These are phyloP conservation scores for Peucedramus taeniatus DNA, from an alignment of 2,113 vertebrate species.

Conservation along the genomic window DNA sequence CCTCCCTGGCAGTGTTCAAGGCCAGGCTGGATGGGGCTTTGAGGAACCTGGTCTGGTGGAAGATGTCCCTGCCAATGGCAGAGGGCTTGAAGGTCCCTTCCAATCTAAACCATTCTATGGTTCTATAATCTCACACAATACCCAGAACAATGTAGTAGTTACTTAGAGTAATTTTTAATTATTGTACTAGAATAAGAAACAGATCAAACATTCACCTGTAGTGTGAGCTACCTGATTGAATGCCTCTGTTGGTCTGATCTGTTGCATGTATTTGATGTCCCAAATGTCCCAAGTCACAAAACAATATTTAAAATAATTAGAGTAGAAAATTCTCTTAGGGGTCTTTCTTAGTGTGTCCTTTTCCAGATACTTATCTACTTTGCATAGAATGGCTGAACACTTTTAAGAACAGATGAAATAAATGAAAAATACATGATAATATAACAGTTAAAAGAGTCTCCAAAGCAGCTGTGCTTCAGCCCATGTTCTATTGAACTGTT, in stretches of 20 bases:
- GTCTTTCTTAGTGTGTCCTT: background rate
- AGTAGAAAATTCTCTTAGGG: background rate
- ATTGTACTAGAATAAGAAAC: background rate
- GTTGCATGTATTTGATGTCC: background rate
- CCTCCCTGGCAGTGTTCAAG: background rate
- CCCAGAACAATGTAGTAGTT: background rate
- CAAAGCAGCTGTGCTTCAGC: background rate
- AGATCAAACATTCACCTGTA: background rate
- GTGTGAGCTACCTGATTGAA: background rate
- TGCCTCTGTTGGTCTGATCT: background rate
- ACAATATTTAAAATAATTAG: background rate
- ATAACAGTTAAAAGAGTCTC: background rate
- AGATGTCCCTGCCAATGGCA: background rate
- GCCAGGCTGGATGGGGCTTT: background rate
- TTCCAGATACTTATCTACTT: background rate
- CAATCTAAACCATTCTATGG: background rate
- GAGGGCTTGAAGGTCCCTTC: background rate
- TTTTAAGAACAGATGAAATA: background rate
- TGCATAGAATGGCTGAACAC: background rate
- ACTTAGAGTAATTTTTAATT: background rate
- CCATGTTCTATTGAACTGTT: background rate
- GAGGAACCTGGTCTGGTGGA: background rate
- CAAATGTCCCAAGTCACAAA: background rate
- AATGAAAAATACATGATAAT: conserved; percentile 5
- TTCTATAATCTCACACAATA: background rate